Evolutionary conservation across 64 coral and sea anemone genomes (phyloP).

Genomic region (Porites lutea): DNA sequence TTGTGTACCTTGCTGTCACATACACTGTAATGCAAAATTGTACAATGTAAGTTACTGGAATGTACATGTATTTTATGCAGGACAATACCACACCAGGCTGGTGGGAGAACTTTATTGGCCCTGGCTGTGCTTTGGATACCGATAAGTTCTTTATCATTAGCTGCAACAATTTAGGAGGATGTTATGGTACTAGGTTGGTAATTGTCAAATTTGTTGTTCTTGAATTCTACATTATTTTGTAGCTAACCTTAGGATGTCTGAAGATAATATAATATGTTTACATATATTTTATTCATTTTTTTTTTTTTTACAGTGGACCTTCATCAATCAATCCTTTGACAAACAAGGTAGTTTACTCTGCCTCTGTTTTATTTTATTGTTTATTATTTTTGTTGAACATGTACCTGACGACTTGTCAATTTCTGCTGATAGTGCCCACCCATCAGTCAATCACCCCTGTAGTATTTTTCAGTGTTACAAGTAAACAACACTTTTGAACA

Average conservation of each 20-base stretch:
- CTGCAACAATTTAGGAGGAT: constrained; percentile 80
- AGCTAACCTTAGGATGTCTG: no score
- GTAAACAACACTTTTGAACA: no score
- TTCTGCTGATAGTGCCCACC: no score
- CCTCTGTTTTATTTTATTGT: not conserved
- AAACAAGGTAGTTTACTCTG: constrained; percentile 57
- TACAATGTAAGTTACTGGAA: not conserved
- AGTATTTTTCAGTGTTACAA: no score
- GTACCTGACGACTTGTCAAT: no score
- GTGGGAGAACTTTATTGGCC: constrained; percentile 95
- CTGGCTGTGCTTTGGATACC: constrained; percentile 89
- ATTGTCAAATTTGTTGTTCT: not conserved
- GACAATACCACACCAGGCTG: constrained; percentile 89
- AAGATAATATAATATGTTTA: no score
- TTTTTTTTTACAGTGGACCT: constrained; percentile 74
- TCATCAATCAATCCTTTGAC: constrained; percentile 87
- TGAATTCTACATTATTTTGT: no score
- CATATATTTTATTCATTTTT: not conserved
- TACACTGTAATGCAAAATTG: no score
- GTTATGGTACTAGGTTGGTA: constrained; percentile 83
- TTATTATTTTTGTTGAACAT: not conserved
- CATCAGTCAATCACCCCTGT: no score
- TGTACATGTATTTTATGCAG: not conserved
- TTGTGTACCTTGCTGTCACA: no score
- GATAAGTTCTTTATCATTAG: constrained; percentile 86